These are phyloP conservation scores for Neogale vison DNA, from an alignment of 2,113 vertebrate species.

Conservation along the genomic window DNA sequence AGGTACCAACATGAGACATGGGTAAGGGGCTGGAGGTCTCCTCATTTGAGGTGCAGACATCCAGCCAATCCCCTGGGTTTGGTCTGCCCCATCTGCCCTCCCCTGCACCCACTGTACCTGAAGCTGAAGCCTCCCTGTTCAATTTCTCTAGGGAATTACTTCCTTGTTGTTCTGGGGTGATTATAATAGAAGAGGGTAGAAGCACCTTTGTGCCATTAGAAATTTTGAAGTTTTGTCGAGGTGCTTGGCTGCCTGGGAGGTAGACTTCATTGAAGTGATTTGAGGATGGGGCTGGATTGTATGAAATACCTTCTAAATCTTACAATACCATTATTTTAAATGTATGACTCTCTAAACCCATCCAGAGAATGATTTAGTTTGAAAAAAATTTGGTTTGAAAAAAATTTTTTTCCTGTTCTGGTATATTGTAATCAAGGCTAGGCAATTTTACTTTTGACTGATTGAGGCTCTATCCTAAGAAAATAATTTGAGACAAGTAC, in stretches of 20 bases:
- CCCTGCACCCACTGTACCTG: rapidly evolving
- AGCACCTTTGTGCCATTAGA: background rate
- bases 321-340: background rate
- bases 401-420: background rate
- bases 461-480: background rate
- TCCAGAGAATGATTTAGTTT: background rate
- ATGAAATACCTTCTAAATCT: background rate
- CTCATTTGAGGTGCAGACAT: rapidly evolving
- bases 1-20: background rate
- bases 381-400: background rate
- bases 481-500: slow-evolving; percentile 32
- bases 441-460: slow-evolving; percentile 9
- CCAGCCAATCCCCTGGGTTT: background rate
- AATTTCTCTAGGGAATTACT: background rate
- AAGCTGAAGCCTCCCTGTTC: background rate
- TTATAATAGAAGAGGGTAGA: background rate
- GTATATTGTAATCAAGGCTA: background rate
- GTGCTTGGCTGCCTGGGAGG: background rate
- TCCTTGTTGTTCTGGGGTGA: background rate
- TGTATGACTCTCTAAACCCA: background rate
- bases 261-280: background rate
- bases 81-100: background rate
- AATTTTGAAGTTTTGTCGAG: background rate
- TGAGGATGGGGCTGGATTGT: background rate
- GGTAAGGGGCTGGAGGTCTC: background rate